Evolutionary conservation across 1,140 invertebrate genomes (phyloP), one percentile per base, ranked within the genome.

Genomic region (Hydropsyche tenuis): DNA sequence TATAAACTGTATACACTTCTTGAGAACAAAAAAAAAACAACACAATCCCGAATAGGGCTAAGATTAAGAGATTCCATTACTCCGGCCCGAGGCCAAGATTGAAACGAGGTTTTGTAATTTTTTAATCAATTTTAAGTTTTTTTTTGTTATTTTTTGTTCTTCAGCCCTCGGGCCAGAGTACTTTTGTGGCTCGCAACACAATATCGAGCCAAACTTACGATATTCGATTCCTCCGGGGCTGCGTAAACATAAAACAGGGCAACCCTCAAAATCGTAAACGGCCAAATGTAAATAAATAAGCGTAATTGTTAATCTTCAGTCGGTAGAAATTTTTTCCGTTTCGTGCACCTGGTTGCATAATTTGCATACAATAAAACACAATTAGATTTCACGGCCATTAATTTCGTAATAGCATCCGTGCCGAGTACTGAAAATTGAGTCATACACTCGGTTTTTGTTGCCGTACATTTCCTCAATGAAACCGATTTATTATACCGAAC

Each of bases 341-440:
- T 9, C 7, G 22, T 60, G 23, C 56, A 60, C 56, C 56, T 27
- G 63, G 65, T 63, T 73, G 51, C 51, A 74, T 62, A 74, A 77
- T 77, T 77, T 77, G 74, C 76, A 77, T 77, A 77, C 76, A 77
- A 77, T 77, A 77, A 77, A 77, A 77, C 73, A 73, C 76, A 77
- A 77, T 77, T 74, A 77, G 73, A 77, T 77, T 77, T 77, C 76
- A 77, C 76, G 76, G 73, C 46, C 70, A 75, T 77, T 77, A 77
- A 77, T 69, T 77, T 72, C 53, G 73, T 73, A 77, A 77, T 77
- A 60, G 25, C 56, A 64, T 74, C 73, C 56, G 73, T 53, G 45
- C 62, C 45, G 56, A 65, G 76, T 43, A 77, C 70, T 20, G 73
- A 75, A 37, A 77, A 77, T 77, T 73, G 71, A 77, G 76, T 70